Evolutionary conservation across 2,888 invertebrate genomes (phyloP).

Genomic region (Ennomos fuscantarius): DNA sequence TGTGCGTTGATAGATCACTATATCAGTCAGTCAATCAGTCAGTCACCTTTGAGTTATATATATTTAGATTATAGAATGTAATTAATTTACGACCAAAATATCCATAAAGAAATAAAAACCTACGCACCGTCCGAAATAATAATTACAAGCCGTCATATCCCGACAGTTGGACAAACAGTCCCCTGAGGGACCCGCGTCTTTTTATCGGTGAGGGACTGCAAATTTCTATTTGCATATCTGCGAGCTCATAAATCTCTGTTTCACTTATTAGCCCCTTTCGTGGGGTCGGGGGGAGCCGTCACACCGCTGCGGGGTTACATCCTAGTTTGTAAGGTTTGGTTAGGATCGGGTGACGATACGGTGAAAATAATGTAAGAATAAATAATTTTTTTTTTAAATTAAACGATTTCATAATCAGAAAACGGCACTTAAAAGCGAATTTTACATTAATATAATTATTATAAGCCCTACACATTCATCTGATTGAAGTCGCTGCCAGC

Average conservation of each 20-base stretch:
- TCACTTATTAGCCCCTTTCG: slow-evolving; percentile 80
- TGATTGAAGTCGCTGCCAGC: too few relatives aligned
- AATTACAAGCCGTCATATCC: slow-evolving; percentile 73
- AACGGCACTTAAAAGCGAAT: too few relatives aligned
- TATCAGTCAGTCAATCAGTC: too few relatives aligned
- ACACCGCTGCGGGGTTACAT: slow-evolving; percentile 52
- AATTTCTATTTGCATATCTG: slow-evolving; percentile 85
- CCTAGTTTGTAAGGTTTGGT: slow-evolving; percentile 30
- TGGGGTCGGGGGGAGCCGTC: slow-evolving; percentile 58
- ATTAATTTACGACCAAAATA: slow-evolving; percentile 4
- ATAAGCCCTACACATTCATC: too few relatives aligned
- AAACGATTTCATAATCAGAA: too few relatives aligned
- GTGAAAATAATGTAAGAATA: neutral
- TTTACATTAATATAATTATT: too few relatives aligned
- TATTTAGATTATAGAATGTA: too few relatives aligned
- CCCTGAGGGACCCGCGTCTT: slow-evolving; percentile 74
- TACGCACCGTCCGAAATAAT: slow-evolving; percentile 66
- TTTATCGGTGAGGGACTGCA: slow-evolving; percentile 82
- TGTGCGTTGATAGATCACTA: too few relatives aligned
- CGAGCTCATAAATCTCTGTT: slow-evolving; percentile 83
- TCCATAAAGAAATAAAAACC: slow-evolving; percentile 22
- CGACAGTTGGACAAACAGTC: slow-evolving; percentile 79
- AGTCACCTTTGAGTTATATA: too few relatives aligned
- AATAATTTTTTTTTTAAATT: too few relatives aligned
- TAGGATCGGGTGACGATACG: slow-evolving; percentile 14